A percentile compares a stretch with the other conserved stretches of the same genome.
These are phyloP conservation scores for Phrynosoma blainvillii DNA, from an alignment of 2,113 vertebrate species.

Conservation along the genomic window DNA sequence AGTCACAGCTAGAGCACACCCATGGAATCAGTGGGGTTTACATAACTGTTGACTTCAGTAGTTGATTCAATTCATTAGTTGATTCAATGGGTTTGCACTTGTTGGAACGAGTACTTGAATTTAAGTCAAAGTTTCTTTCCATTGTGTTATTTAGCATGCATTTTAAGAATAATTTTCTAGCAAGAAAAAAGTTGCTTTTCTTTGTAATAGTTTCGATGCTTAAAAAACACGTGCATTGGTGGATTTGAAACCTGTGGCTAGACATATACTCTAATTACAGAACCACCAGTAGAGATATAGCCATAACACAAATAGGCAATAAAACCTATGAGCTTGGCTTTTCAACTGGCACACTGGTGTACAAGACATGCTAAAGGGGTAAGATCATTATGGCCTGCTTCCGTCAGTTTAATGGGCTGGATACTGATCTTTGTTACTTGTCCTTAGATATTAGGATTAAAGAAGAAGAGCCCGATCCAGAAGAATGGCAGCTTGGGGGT, in stretches of 20 bases:
- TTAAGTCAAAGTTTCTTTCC: too few relatives aligned
- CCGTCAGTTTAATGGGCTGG: conserved; percentile 53
- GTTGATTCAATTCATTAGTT: too few relatives aligned
- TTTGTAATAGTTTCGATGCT: conserved; percentile 34
- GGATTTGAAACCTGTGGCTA: conserved; percentile 57
- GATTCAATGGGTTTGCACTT: too few relatives aligned
- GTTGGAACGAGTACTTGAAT: too few relatives aligned
- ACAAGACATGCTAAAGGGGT: conserved; percentile 39
- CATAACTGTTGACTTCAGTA: too few relatives aligned
- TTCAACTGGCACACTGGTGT: conserved; percentile 40
- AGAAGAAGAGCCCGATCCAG: conserved; percentile 95
- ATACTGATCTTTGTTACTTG: conserved; percentile 63
- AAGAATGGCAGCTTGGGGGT: conserved; percentile 95
- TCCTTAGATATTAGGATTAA: conserved; percentile 95
- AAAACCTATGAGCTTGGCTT: conserved; percentile 40
- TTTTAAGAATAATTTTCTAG: not conserved
- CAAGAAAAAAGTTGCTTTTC: conserved; percentile 10
- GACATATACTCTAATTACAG: conserved; percentile 45
- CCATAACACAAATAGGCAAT: conserved; percentile 33
- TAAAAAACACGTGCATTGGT: not conserved
- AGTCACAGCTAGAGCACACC: too few relatives aligned
- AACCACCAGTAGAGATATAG: conserved; percentile 26
- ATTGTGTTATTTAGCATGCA: not conserved
- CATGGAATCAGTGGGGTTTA: too few relatives aligned
- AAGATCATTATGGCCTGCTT: conserved; percentile 54